phyloP scores from a whole-genome alignment of 2,113 vertebrate species.

The Semicossyphus pulcher region DNA sequence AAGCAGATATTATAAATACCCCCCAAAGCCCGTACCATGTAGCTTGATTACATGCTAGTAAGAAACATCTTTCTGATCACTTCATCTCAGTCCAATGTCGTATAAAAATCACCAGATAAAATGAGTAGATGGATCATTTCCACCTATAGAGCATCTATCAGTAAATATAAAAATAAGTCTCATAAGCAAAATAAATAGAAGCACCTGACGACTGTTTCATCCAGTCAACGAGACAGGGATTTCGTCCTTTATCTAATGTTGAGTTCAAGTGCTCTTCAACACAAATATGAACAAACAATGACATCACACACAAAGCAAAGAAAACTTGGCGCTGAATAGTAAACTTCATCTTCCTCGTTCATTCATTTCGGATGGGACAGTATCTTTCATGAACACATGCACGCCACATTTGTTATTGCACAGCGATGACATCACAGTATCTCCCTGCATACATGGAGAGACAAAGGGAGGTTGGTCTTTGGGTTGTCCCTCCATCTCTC shows the following conservation, averaged over 20 bases:
- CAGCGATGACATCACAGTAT: slow-evolving; percentile 75
- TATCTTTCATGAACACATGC: slow-evolving; percentile 16
- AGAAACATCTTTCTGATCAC: slow-evolving; percentile 41
- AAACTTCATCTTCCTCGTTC: slow-evolving; percentile 51
- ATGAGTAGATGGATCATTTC: slow-evolving; percentile 44
- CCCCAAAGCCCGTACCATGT: slow-evolving; percentile 52
- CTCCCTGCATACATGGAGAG: slow-evolving; percentile 42
- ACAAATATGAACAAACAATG: slow-evolving; percentile 15
- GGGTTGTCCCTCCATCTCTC: slow-evolving; percentile 14
- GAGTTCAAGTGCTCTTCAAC: slow-evolving; percentile 56
- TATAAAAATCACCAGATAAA: slow-evolving; percentile 67
- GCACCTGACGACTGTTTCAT: slow-evolving; percentile 62
- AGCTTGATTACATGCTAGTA: slow-evolving; percentile 47
- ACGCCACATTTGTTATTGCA: slow-evolving; percentile 74
- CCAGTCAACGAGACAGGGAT: slow-evolving; percentile 39
- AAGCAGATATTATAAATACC: slow-evolving; percentile 76
- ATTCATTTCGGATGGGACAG: slow-evolving; percentile 12
- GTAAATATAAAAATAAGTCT: slow-evolving; percentile 83
- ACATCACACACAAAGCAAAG: slow-evolving; percentile 31
- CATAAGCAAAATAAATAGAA: slow-evolving; percentile 83
- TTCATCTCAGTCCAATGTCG: slow-evolving; percentile 29
- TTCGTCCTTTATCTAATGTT: slow-evolving; percentile 67
- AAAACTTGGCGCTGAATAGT: slow-evolving; percentile 14
- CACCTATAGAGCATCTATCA: slow-evolving; percentile 48
- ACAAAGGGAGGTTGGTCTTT: slow-evolving; percentile 35